These are phyloP conservation scores for Chloebia gouldiae DNA, from an alignment of 2,113 vertebrate genomes.

Conservation along the genomic window DNA sequence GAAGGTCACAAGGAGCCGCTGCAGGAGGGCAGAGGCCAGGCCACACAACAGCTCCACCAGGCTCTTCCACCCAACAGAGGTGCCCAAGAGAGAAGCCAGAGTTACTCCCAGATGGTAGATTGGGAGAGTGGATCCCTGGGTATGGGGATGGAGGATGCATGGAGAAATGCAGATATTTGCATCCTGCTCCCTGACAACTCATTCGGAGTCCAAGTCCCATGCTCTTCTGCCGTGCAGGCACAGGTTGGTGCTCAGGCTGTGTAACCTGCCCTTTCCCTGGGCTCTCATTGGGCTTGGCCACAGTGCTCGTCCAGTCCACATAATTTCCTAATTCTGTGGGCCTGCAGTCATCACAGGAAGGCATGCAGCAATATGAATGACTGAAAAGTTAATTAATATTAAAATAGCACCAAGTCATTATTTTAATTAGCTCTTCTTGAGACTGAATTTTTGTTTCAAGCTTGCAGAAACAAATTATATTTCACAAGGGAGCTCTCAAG, in stretches of 20 bases:
- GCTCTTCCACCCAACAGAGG: not conserved
- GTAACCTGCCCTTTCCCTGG: not conserved
- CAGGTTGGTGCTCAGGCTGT: not conserved
- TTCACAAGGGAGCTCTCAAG: not conserved
- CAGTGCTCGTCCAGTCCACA: fast-evolving
- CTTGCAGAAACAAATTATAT: not conserved
- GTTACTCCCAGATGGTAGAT: not conserved
- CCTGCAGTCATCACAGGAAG: not conserved
- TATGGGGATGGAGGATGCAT: fast-evolving
- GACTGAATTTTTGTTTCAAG: slow-evolving; percentile 7
- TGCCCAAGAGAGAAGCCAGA: not conserved
- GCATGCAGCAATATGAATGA: not conserved
- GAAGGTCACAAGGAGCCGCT: not conserved
- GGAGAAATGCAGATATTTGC: not conserved
- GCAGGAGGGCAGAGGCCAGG: not conserved
- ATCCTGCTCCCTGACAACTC: not conserved
- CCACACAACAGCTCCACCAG: not conserved
- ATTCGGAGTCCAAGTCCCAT: not conserved
- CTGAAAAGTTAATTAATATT: not conserved
- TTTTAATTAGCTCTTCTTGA: not conserved
- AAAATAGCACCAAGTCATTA: slow-evolving; percentile 18
- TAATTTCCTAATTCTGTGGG: not conserved
- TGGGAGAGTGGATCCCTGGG: not conserved
- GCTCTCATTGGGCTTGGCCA: fast-evolving
- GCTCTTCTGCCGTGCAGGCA: not conserved